Percentiles rank a stretch among this genome's conserved stretches.
Conservation (phyloP, 2,888 invertebrate genomes). For the Homarus gammarus region DNA sequence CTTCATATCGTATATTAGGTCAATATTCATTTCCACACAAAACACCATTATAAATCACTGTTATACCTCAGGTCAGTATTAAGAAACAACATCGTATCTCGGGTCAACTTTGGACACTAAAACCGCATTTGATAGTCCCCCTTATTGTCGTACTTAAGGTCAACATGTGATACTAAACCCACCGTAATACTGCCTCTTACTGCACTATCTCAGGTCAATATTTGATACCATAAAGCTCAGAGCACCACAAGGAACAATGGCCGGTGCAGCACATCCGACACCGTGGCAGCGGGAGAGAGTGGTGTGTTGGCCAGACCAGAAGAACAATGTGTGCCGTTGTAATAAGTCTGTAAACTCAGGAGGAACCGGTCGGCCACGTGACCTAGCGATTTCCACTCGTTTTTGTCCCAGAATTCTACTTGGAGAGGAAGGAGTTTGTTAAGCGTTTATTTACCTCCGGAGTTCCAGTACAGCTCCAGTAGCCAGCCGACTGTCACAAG, state of each 20-base stretch:
- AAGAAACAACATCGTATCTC: too few relatives aligned
- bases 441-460: constrained; percentile 24
- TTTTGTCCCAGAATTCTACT: constrained; percentile 19
- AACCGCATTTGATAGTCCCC: too few relatives aligned
- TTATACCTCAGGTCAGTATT: too few relatives aligned
- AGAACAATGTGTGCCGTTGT: not conserved
- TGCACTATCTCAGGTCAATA: not conserved
- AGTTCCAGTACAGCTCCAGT: too few relatives aligned
- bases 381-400: constrained; percentile 10
- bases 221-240: not conserved
- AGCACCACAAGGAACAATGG: not conserved
- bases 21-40: too few relatives aligned
- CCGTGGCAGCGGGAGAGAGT: not conserved
- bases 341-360: not conserved
- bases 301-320: not conserved
- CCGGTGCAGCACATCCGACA: not conserved
- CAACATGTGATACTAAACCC: too few relatives aligned
- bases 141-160: too few relatives aligned
- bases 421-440: too few relatives aligned
- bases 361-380: constrained; percentile 26
- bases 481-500: constrained; percentile 9
- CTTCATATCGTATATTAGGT: too few relatives aligned
- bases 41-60: too few relatives aligned
- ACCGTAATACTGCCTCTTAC: not conserved
- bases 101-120: too few relatives aligned